Base-by-base conservation (phyloP, 2,888 invertebrate genomes). In the Maniola hyperantus region DNA sequence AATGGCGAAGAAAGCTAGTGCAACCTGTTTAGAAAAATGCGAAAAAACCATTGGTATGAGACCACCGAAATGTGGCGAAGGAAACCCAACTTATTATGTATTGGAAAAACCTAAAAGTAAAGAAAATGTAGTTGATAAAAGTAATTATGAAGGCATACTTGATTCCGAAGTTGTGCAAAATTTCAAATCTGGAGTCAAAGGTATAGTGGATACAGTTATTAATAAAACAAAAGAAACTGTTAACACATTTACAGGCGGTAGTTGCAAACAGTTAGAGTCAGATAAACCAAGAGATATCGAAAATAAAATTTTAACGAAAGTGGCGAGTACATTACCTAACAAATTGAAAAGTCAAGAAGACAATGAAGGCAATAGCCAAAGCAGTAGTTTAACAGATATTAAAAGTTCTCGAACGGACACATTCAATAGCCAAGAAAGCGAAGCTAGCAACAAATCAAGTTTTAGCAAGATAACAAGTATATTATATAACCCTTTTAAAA, bases 151-250 rank as follows among this genome's bases (percentile, higher is more conserved):
- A 7, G 15, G 34, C 33, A 42, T 62, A 10, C 26, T 62, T 20
- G 20, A 53, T 5, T 42, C 53, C 11, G 44, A 62, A n/a, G 53
- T 51, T 15, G 51, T 62, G 11, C 36, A 53, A 53, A 62, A 42
- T 42, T 36, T 62, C 53, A 62, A n/a, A 26, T 51, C 18, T 15
- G 51, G 51, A 0, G 77, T 84, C 68, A 77, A 82, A 74, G 82
- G 81, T 66, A 76, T 87, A 26, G 71, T 83, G 1, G 78, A 74
- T 4, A 83, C 80, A 69, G 76, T 81, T 1, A 82, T 77, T 64
- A 74, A 71, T 6, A 77, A 75, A 48, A 82, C 86, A 0, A 81
- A 82, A 70, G 82, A 84, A 10, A 80, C 82, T 10, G 78, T 83
- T 1, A 74, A 76, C 1, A 54, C 79, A 8, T 75, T 86, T 64